Evolutionary conservation across 2,888 invertebrate genomes (phyloP).

Genomic region (Leucoma salicis): DNA sequence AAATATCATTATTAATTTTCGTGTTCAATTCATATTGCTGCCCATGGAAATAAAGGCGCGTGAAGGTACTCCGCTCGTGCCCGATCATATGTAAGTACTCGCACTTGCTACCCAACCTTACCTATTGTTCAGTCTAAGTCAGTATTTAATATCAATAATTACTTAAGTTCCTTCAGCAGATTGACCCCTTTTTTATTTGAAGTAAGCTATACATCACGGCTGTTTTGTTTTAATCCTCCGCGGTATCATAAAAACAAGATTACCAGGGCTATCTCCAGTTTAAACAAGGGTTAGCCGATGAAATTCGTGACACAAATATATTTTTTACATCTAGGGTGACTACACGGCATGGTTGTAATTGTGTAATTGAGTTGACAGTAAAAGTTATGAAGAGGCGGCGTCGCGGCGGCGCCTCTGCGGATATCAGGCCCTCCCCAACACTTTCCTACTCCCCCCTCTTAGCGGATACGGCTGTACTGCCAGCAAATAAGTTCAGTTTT

Average conservation of each 20-base stretch:
- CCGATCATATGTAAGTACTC: too few species aligned
- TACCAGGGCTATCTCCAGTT: constrained; percentile 20
- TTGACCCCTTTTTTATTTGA: too few species aligned
- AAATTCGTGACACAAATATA: constrained; percentile 23
- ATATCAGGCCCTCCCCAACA: constrained; percentile 57
- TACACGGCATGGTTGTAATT: constrained; percentile 48
- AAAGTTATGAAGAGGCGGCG: constrained; percentile 74
- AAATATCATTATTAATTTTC: too few species aligned
- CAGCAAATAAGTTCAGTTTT: constrained; percentile 39
- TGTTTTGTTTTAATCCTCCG: too few species aligned
- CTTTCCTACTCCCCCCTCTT: constrained; percentile 47
- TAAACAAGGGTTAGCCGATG: constrained; percentile 16
- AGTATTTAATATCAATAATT: too few species aligned
- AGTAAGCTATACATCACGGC: too few species aligned
- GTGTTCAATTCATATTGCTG: too few species aligned
- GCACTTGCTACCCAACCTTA: too few species aligned
- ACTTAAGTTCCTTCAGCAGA: too few species aligned
- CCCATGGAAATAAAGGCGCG: too few species aligned
- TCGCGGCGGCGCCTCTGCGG: constrained; percentile 68
- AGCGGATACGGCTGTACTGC: constrained; percentile 57
- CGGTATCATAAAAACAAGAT: constrained; percentile 9
- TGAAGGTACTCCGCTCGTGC: too few species aligned
- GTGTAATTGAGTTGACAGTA: constrained; percentile 74
- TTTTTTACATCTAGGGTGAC: constrained; percentile 33
- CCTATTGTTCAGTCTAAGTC: too few species aligned